These are phyloP conservation scores for Andrena haemorrhoa DNA, from an alignment of 2,888 invertebrate genomes.

Conservation along the genomic window DNA sequence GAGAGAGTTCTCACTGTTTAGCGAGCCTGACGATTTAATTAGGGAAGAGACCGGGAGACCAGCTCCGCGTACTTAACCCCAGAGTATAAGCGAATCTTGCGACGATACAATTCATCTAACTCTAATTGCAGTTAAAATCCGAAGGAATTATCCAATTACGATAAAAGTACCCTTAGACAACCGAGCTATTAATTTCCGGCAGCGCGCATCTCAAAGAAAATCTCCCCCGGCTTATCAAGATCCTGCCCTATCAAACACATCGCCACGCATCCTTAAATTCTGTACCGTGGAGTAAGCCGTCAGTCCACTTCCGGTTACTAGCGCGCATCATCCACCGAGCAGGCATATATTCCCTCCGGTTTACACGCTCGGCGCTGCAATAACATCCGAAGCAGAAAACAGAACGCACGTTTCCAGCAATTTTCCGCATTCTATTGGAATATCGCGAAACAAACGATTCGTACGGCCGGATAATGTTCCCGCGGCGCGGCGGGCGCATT, in stretches of 20 bases:
- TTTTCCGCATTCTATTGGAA: slow-evolving; percentile 11
- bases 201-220: not conserved
- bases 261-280: slow-evolving; percentile 19
- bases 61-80: not conserved
- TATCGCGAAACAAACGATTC: not conserved
- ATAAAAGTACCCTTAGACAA: too few species aligned
- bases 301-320: slow-evolving; percentile 27
- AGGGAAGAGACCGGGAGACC: slow-evolving; percentile 11
- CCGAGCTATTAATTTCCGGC: too few species aligned
- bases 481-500: not conserved
- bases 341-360: slow-evolving; percentile 40
- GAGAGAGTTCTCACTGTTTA: slow-evolving; percentile 55
- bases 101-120: not conserved
- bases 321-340: slow-evolving; percentile 25
- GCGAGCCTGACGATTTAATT: slow-evolving; percentile 43
- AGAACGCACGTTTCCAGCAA: slow-evolving; percentile 14
- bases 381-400: slow-evolving; percentile 24
- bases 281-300: slow-evolving; percentile 16
- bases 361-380: slow-evolving; percentile 33
- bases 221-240: not conserved
- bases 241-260: not conserved
- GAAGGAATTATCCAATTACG: too few species aligned
- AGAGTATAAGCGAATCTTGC: slow-evolving; percentile 16
- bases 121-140: too few species aligned
- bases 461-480: not conserved